Percentiles rank a stretch among this genome's conserved stretches.
Evolutionary conservation across 1,140 invertebrate genomes (phyloP).

Genomic region (Calycopis cecrops): DNA sequence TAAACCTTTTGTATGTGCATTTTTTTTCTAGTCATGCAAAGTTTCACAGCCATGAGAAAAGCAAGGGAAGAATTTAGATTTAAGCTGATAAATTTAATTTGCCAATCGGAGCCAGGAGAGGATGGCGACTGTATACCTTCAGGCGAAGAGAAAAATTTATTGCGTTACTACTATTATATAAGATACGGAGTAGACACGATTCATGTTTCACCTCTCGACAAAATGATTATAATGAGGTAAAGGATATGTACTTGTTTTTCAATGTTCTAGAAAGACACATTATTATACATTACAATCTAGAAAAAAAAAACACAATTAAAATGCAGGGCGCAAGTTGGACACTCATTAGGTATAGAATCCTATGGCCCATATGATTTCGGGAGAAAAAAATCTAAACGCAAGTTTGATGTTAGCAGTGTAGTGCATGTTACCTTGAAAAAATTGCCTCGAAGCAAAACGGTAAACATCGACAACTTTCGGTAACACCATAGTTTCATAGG

Average conservation of each 20-base stretch:
- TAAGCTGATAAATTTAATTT: slow-evolving; percentile 84
- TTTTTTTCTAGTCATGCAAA: slow-evolving; percentile 66
- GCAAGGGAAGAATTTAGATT: slow-evolving; percentile 88
- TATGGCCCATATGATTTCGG: too few species aligned
- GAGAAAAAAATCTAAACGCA: too few species aligned
- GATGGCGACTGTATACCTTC: slow-evolving; percentile 68
- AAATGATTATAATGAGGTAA: slow-evolving; percentile 76
- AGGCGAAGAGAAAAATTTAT: slow-evolving; percentile 80
- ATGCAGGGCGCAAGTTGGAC: too few species aligned
- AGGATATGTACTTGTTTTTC: slow-evolving; percentile 22
- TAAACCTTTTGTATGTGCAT: too few species aligned
- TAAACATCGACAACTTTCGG: too few species aligned
- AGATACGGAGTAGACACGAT: slow-evolving; percentile 91
- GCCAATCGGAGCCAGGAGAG: slow-evolving; percentile 68
- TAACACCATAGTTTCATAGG: too few species aligned
- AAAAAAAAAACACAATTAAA: too few species aligned
- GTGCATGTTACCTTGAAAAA: too few species aligned
- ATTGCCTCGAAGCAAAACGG: too few species aligned
- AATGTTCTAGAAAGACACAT: too few species aligned
- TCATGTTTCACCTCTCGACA: slow-evolving; percentile 87
- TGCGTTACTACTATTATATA: slow-evolving; percentile 93
- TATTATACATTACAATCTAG: too few species aligned
- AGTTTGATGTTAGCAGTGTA: too few species aligned
- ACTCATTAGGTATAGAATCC: background rate
- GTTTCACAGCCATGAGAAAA: slow-evolving; percentile 81